Conservation (phyloP, 2,113 vertebrate species). For the Sminthopsis crassicaudata region DNA sequence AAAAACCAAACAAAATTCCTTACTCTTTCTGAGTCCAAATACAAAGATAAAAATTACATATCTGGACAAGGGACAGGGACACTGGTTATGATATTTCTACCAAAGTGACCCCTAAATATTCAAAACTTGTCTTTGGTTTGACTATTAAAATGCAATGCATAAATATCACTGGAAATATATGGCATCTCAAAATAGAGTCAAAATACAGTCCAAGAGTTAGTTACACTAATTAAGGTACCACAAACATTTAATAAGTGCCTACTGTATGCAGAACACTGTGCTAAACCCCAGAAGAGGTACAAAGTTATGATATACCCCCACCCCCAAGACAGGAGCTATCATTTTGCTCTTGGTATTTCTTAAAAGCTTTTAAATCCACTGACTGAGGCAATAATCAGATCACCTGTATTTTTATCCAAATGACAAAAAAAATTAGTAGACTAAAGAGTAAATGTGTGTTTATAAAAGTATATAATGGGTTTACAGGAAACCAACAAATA, state of each 20-base stretch:
- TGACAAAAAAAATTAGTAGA: background rate
- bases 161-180: background rate
- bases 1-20: background rate
- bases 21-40: background rate
- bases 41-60: slow-evolving; percentile 6
- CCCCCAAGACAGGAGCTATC: background rate
- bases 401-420: background rate
- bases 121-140: background rate
- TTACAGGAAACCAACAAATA: background rate
- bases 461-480: background rate
- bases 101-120: background rate
- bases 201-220: background rate
- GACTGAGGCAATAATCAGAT: background rate
- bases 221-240: background rate
- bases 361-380: background rate
- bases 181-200: background rate
- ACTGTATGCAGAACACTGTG: background rate
- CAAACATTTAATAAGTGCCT: background rate
- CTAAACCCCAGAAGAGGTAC: background rate
- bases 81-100: background rate
- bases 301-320: background rate
- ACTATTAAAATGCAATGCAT: slow-evolving; percentile 17
- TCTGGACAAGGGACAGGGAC: background rate
- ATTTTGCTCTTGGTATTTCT: background rate
- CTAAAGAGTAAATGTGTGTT: background rate